phyloP scores from a whole-genome alignment of 2,113 vertebrate genomes.

The Hippocampus abdominalis region DNA sequence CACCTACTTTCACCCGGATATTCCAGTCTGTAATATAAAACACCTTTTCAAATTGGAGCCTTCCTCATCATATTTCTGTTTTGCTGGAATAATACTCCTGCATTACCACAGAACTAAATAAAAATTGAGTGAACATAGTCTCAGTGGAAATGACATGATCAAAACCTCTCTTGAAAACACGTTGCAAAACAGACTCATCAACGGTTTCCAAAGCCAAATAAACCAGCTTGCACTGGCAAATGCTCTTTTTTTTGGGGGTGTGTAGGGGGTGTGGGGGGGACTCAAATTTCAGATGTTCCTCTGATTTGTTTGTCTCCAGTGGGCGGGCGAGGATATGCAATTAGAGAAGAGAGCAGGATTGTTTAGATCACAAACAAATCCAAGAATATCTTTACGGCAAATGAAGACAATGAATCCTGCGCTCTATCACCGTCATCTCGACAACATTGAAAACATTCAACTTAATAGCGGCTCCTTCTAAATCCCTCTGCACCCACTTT shows the following conservation, averaged over 20 bases:
- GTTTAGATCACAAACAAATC: constrained; percentile 23
- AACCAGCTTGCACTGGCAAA: constrained; percentile 3
- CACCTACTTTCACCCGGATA: not conserved
- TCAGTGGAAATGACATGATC: constrained; percentile 21
- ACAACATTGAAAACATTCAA: not conserved
- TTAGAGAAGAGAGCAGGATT: constrained; percentile 11
- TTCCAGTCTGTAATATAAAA: not conserved
- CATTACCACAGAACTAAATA: constrained; percentile 10
- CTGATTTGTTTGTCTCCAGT: constrained; percentile 32
- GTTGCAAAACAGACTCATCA: constrained; percentile 31
- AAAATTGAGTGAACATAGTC: constrained; percentile 16
- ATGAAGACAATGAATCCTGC: constrained; percentile 5
- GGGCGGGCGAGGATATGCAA: constrained; percentile 6
- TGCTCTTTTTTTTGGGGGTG: constrained; percentile 13
- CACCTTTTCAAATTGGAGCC: constrained; percentile 32
- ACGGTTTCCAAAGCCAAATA: constrained; percentile 29
- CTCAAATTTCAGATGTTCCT: constrained; percentile 32
- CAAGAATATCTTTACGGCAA: constrained; percentile 19
- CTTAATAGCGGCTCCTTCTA: constrained; percentile 4
- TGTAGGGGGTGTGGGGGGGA: not conserved
- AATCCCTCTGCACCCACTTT: constrained; percentile 9
- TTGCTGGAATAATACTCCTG: constrained; percentile 17
- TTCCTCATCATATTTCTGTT: constrained; percentile 13
- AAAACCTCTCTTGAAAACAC: constrained; percentile 4
- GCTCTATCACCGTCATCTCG: not conserved